These are phyloP conservation scores for Drosophila setosimentum DNA, from an alignment of 2,888 invertebrate species.

Conservation along the genomic window DNA sequence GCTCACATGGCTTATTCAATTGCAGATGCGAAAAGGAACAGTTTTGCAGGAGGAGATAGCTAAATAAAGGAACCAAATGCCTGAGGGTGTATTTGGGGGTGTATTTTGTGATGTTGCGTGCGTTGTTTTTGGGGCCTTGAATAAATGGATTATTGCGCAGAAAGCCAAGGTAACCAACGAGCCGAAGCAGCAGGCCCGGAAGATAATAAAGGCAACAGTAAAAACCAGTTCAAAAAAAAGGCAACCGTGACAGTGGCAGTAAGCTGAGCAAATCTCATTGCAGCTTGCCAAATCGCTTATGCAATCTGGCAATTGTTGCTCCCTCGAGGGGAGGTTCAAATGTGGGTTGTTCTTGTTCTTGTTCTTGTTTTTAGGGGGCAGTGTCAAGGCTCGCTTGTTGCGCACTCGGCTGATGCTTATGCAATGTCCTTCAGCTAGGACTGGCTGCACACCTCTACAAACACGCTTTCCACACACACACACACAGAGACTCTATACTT, in stretches of 20 bases:
- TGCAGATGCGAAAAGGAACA: conserved; percentile 12
- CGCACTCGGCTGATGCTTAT: conserved; percentile 65
- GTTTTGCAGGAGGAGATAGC: not conserved
- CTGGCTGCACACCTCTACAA: conserved; percentile 45
- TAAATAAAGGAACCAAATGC: conserved; percentile 1
- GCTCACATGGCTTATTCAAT: conserved; percentile 31
- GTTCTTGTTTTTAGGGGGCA: conserved; percentile 45
- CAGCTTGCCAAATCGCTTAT: conserved; percentile 51
- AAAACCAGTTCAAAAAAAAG: not conserved
- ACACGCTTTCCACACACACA: conserved; percentile 6
- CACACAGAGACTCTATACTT: conserved; percentile 6
- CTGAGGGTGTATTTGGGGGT: conserved; percentile 1
- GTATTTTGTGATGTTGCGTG: conserved; percentile 10
- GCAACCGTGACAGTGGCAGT: not conserved
- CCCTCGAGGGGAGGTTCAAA: conserved; percentile 4
- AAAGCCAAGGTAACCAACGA: conserved; percentile 41
- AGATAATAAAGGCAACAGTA: conserved; percentile 46
- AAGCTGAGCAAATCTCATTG: conserved; percentile 36
- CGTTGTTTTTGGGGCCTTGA: conserved; percentile 42
- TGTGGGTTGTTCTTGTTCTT: conserved; percentile 12
- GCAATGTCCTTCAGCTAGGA: conserved; percentile 64
- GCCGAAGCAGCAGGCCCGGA: conserved; percentile 1
- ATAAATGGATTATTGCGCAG: conserved; percentile 51
- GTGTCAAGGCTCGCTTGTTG: conserved; percentile 71
- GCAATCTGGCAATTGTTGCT: conserved; percentile 65